Evolutionary conservation across 2,888 invertebrate species (phyloP).

Genomic region (Ichneumoninae sp.): DNA sequence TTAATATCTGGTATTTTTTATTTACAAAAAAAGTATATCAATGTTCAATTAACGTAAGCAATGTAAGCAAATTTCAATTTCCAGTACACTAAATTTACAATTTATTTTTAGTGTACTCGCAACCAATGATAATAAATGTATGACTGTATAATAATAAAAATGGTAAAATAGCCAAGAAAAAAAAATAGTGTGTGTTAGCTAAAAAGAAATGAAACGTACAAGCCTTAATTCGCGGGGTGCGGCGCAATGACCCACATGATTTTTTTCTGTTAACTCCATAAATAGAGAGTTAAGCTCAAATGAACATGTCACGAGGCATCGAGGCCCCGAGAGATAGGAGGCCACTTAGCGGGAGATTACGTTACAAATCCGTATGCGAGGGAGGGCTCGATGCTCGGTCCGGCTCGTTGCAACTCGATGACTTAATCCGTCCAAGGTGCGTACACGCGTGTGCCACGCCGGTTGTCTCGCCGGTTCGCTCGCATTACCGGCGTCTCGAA

Average conservation of each 20-base stretch:
- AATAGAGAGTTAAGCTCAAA: conserved; percentile 35
- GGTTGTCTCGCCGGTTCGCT: conserved; percentile 59
- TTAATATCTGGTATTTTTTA: too few species aligned
- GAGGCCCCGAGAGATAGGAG: conserved; percentile 56
- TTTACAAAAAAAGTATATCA: too few species aligned
- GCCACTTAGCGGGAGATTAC: conserved; percentile 66
- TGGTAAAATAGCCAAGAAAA: too few species aligned
- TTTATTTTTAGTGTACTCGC: too few species aligned
- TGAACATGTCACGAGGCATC: conserved; percentile 58
- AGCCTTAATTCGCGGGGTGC: background rate
- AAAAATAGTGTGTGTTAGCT: too few species aligned
- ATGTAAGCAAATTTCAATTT: too few species aligned
- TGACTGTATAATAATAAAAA: too few species aligned
- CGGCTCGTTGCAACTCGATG: conserved; percentile 64
- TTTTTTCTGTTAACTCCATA: conserved; percentile 1
- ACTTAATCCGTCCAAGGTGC: conserved; percentile 70
- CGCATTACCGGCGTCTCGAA: conserved; percentile 56
- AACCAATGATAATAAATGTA: too few species aligned
- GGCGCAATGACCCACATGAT: background rate
- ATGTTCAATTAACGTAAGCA: too few species aligned
- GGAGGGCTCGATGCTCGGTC: conserved; percentile 43
- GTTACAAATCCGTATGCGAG: conserved; percentile 66
- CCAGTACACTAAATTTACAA: too few species aligned
- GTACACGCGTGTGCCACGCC: conserved; percentile 64
- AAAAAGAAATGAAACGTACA: too few species aligned